Percentiles rank a stretch among this genome's conserved stretches.
Evolutionary conservation across 2,888 invertebrate species (phyloP).

Genomic region (Cistogaster globosa): DNA sequence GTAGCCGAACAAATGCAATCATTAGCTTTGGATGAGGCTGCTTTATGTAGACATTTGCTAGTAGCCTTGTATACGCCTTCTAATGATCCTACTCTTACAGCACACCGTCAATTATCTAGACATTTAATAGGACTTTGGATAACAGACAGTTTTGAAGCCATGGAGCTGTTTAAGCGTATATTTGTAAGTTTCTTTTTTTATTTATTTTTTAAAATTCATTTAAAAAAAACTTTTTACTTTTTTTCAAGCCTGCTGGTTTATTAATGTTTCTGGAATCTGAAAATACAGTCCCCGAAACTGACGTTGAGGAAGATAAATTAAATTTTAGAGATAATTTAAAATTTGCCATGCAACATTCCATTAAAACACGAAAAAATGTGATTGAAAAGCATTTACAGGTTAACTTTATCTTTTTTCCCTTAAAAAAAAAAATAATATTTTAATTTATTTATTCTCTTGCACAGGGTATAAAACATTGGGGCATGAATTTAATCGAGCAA

Average conservation of each 20-base stretch:
- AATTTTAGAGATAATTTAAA: constrained; percentile 96
- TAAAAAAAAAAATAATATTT: not conserved
- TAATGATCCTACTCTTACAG: constrained; percentile 91
- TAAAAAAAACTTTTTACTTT: not conserved
- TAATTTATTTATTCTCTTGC: not conserved
- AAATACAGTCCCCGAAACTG: constrained; percentile 87
- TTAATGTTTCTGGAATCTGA: constrained; percentile 94
- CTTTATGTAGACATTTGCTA: constrained; percentile 95
- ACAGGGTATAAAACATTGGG: constrained; percentile 87
- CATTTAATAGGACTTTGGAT: constrained; percentile 98
- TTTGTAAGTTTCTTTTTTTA: constrained; percentile 86
- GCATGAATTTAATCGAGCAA: constrained; percentile 83
- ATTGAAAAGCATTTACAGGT: constrained; percentile 93
- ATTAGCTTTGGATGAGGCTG: constrained; percentile 97
- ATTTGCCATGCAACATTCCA: constrained; percentile 92
- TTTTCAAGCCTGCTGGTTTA: constrained; percentile 92
- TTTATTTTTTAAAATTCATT: not conserved
- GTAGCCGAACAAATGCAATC: constrained; percentile 97
- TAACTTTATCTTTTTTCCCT: not conserved
- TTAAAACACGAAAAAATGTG: constrained; percentile 87
- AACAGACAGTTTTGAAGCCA: constrained; percentile 95
- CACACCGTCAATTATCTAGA: constrained; percentile 95
- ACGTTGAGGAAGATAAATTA: constrained; percentile 88
- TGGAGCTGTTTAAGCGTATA: constrained; percentile 92
- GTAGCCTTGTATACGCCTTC: constrained; percentile 93